These are phyloP conservation scores for Haliclystus octoradiatus DNA, from an alignment of 30 jellyfish, hydroid and myxozoan genomes.

Conservation along the genomic window DNA sequence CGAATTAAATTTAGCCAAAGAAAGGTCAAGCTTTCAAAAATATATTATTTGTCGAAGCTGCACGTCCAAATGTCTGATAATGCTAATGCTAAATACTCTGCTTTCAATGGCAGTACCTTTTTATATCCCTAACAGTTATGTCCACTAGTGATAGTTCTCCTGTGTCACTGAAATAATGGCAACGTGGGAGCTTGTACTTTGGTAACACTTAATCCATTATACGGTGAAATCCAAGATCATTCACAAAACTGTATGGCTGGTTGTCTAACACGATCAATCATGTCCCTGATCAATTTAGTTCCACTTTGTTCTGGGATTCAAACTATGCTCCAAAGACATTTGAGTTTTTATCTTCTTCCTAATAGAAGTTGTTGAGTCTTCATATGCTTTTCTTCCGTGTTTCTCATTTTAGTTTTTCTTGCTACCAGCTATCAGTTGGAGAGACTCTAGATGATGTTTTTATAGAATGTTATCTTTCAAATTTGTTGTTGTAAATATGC, in stretches of 20 bases:
- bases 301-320: constrained; percentile 18
- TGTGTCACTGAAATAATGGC: constrained; percentile 16
- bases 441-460: not conserved
- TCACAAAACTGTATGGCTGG: constrained; percentile 38
- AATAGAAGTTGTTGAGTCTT: not conserved
- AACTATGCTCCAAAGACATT: constrained; percentile 11
- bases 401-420: not conserved
- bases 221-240: constrained; percentile 39
- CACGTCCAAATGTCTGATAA: constrained; percentile 72
- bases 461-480: not conserved
- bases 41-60: constrained; percentile 32
- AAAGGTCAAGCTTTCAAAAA: constrained; percentile 28
- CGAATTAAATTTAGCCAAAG: constrained; percentile 38
- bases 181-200: constrained; percentile 27
- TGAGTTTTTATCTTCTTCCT: constrained; percentile 1
- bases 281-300: constrained; percentile 14
- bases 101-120: constrained; percentile 21
- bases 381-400: not conserved
- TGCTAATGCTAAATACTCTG: constrained; percentile 27
- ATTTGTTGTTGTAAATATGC: not conserved
- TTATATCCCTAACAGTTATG: constrained; percentile 8
- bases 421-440: not conserved
- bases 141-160: constrained; percentile 26
- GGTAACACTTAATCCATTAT: constrained; percentile 33
- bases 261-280: constrained; percentile 46